Evolutionary conservation across 2,888 invertebrate genomes (phyloP).

Genomic region (Apodemia duryi): DNA sequence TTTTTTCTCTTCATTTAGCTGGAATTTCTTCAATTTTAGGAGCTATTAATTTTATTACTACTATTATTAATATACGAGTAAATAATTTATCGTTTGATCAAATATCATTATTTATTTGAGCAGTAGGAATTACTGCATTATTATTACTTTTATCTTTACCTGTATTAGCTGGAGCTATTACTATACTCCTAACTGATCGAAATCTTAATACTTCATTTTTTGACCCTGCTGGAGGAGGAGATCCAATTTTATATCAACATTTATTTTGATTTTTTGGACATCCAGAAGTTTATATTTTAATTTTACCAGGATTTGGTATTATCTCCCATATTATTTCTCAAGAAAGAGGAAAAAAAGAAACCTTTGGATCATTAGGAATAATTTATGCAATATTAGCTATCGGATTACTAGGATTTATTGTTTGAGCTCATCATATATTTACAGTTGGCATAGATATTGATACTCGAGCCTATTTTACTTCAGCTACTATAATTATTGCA

Average conservation of each 20-base stretch:
- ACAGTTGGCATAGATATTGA: conserved; percentile 53
- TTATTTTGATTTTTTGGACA: conserved; percentile 94
- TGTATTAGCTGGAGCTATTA: conserved; percentile 77
- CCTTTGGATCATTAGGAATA: conserved; percentile 86
- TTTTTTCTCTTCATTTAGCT: conserved; percentile 87
- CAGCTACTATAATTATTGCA: conserved; percentile 92
- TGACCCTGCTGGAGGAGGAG: conserved; percentile 88
- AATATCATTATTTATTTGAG: conserved; percentile 86
- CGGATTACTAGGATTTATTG: conserved; percentile 90
- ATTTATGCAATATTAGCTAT: conserved; percentile 92
- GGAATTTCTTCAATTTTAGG: conserved; percentile 87
- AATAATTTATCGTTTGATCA: conserved; percentile 80
- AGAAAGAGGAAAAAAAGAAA: conserved; percentile 87
- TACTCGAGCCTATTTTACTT: conserved; percentile 70
- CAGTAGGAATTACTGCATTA: conserved; percentile 76
- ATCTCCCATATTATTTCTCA: conserved; percentile 88
- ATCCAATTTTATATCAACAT: conserved; percentile 90
- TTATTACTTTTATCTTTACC: conserved; percentile 85
- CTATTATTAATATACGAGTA: conserved; percentile 85
- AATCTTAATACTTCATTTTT: conserved; percentile 91
- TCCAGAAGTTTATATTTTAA: conserved; percentile 92
- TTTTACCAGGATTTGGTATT: conserved; percentile 90
- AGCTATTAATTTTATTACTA: conserved; percentile 89
- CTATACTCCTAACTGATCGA: conserved; percentile 83
- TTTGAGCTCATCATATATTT: conserved; percentile 92